phyloP scores from a whole-genome alignment of 2,113 vertebrate genomes.

The Aegypius monachus region DNA sequence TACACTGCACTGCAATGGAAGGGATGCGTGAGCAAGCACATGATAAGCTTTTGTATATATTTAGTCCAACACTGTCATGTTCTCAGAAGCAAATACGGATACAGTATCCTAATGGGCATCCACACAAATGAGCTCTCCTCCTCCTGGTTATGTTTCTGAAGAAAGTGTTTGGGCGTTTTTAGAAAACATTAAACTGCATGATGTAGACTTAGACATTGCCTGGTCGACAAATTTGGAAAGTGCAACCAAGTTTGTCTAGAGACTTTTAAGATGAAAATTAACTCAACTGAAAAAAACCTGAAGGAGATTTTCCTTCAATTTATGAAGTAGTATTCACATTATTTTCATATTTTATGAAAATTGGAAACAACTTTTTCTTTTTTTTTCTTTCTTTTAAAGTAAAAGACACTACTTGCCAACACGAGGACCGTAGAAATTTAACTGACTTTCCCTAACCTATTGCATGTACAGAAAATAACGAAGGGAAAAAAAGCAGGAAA shows the following conservation, averaged over 20 bases:
- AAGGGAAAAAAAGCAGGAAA: neutral
- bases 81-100: neutral
- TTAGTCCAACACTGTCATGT: neutral
- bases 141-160: neutral
- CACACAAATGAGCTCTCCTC: neutral
- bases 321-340: neutral
- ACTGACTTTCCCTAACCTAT: neutral
- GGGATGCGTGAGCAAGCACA: neutral
- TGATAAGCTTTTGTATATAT: neutral
- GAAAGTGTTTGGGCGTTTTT: neutral
- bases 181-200: neutral
- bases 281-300: neutral
- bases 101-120: neutral
- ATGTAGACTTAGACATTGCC: neutral
- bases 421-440: neutral
- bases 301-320: neutral
- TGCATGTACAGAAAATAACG: neutral
- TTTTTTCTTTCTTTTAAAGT: neutral
- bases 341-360: neutral
- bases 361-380: neutral
- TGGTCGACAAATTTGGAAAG: neutral
- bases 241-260: neutral
- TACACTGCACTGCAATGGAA: neutral
- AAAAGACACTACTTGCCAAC: neutral
- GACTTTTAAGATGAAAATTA: neutral